Percentiles rank a stretch among this genome's conserved stretches.
phyloP scores from a whole-genome alignment of 2,888 invertebrate genomes.

The Entomobrya proxima region DNA sequence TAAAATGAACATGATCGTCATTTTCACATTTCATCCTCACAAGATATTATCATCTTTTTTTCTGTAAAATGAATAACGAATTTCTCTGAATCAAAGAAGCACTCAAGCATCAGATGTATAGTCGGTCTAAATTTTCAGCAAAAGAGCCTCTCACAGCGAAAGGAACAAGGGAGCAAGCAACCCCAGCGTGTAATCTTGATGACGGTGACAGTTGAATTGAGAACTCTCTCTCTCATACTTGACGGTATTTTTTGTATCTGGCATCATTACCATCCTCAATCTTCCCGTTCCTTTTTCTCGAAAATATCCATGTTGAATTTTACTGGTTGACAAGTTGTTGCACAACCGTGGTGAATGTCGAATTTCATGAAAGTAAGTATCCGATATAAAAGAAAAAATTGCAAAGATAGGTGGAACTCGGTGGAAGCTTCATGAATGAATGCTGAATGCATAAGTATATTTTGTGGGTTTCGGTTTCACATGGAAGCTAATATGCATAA shows the following conservation, averaged over 20 bases:
- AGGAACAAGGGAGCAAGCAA: constrained; percentile 30
- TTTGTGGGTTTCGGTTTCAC: too few relatives aligned
- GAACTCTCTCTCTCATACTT: constrained; percentile 39
- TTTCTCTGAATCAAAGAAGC: not conserved
- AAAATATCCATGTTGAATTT: not conserved
- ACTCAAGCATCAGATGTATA: not conserved
- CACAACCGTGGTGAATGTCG: too few relatives aligned
- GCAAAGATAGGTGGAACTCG: too few relatives aligned
- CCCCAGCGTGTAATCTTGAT: constrained; percentile 61
- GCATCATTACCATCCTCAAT: not conserved
- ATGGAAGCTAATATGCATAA: too few relatives aligned
- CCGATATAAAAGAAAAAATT: too few relatives aligned
- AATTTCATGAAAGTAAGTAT: too few relatives aligned
- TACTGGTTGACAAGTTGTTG: constrained; percentile 21
- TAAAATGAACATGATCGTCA: constrained; percentile 5
- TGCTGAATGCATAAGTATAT: too few relatives aligned
- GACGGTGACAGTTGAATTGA: constrained; percentile 50
- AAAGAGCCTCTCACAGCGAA: not conserved
- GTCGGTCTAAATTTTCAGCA: not conserved
- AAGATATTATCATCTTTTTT: constrained; percentile 37
- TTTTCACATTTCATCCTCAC: constrained; percentile 18
- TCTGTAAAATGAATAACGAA: constrained; percentile 43
- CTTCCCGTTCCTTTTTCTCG: not conserved
- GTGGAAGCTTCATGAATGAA: too few relatives aligned
- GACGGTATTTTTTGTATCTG: constrained; percentile 6